Conservation (phyloP, 2,888 invertebrate genomes). For the Pachycephus smyrnensis region DNA sequence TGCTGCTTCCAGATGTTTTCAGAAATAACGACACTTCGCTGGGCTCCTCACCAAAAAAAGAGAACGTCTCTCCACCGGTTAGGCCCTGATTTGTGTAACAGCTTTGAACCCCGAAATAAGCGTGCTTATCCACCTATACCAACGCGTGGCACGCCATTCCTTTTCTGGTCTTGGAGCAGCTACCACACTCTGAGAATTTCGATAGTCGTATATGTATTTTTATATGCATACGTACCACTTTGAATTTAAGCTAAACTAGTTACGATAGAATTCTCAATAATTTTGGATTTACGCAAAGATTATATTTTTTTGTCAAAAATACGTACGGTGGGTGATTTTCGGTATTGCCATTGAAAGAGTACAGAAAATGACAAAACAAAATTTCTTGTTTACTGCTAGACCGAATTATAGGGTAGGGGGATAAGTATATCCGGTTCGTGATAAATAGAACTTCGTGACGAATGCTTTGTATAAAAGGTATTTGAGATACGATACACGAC, state of each 20-base stretch:
- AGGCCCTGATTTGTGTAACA: conserved; percentile 25
- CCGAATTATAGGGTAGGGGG: not conserved
- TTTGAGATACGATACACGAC: not conserved
- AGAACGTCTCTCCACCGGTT: conserved; percentile 16
- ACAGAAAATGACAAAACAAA: not conserved
- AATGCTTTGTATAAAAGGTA: not conserved
- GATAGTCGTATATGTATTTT: not conserved
- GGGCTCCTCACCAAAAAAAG: not conserved
- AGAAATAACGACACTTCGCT: conserved; percentile 40
- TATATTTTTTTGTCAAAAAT: too few relatives aligned
- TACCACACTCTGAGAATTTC: not conserved
- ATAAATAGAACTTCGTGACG: not conserved
- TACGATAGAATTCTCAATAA: not conserved
- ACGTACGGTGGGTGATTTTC: too few relatives aligned
- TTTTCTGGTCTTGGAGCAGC: not conserved
- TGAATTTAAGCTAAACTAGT: not conserved
- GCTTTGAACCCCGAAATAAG: conserved; percentile 26
- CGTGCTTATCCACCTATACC: conserved; percentile 15
- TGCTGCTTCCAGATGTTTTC: conserved; percentile 48
- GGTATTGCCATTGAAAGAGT: not conserved
- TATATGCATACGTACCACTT: not conserved
- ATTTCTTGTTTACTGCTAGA: not conserved
- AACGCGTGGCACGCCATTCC: conserved; percentile 2
- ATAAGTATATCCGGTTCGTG: not conserved
- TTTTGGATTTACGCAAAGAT: not conserved